A percentile compares a stretch with the other conserved stretches of the same genome.
Conservation (phyloP, 2,797 vertebrate species). For the Ceryle rudis region DNA sequence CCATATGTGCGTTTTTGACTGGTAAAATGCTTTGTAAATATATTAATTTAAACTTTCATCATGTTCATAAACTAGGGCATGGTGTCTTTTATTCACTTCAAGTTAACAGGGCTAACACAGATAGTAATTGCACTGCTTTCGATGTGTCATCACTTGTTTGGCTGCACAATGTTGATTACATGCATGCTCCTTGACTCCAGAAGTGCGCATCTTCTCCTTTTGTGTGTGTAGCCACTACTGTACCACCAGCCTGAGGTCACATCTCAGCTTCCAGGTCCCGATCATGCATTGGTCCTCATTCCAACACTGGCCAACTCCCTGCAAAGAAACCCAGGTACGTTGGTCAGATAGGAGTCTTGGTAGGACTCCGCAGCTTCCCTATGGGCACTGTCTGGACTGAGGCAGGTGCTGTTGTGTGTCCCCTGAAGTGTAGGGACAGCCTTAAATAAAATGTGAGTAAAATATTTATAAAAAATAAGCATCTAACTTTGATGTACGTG, state of each 20-base stretch:
- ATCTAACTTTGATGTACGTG: fast-evolving
- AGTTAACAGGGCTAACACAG: not conserved
- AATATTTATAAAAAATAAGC: not conserved
- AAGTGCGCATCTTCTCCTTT: not conserved
- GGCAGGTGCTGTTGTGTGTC: fast-evolving
- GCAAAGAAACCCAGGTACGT: fast-evolving
- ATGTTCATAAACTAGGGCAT: fast-evolving
- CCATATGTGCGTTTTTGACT: fast-evolving
- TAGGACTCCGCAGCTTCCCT: not conserved
- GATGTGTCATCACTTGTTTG: not conserved
- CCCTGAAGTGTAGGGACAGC: not conserved
- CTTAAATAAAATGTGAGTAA: not conserved
- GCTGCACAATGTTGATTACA: fast-evolving
- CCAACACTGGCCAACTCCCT: not conserved
- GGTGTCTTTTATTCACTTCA: not conserved
- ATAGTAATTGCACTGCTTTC: not conserved
- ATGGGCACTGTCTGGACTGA: not conserved
- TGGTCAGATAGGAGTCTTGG: not conserved
- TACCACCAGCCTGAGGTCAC: not conserved
- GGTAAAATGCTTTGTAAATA: not conserved
- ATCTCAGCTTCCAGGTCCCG: not conserved
- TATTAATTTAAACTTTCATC: not conserved
- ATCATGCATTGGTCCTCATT: not conserved
- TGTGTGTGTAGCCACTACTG: fast-evolving
- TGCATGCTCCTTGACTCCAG: not conserved